These are phyloP conservation scores for Eurystomus glaucurus DNA, from an alignment of 2,797 vertebrate genomes.

Conservation along the genomic window DNA sequence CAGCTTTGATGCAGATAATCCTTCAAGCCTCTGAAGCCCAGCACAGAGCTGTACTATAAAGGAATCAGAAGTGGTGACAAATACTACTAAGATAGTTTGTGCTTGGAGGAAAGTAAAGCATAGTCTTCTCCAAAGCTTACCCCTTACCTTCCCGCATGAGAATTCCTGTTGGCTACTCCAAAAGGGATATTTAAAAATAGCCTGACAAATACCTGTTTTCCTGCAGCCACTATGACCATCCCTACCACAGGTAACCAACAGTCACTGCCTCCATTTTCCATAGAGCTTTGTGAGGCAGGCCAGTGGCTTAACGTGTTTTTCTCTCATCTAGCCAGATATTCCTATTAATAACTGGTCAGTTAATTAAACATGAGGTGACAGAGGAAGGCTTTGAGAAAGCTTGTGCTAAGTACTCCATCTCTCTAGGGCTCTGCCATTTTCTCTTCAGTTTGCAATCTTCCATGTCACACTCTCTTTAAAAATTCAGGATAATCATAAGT, in stretches of 20 bases:
- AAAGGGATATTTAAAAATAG: neutral
- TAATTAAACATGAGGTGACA: neutral
- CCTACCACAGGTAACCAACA: neutral
- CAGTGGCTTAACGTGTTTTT: neutral
- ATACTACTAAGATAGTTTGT: neutral
- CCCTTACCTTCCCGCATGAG: neutral
- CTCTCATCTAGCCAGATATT: neutral
- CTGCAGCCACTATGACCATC: neutral
- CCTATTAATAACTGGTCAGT: neutral
- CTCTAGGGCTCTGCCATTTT: neutral
- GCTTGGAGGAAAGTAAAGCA: neutral
- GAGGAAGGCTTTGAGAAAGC: neutral
- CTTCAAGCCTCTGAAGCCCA: slow-evolving; percentile 86
- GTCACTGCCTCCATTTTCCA: neutral
- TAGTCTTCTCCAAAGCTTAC: neutral
- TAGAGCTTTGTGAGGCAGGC: neutral
- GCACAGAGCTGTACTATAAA: slow-evolving; percentile 85
- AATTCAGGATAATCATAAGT: neutral
- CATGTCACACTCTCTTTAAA: neutral
- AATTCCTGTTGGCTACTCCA: neutral
- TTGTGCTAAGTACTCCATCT: neutral
- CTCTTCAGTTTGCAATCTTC: neutral
- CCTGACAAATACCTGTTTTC: neutral
- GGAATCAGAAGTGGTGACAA: neutral
- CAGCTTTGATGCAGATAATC: slow-evolving; percentile 88